phyloP scores from a whole-genome alignment of 2,113 vertebrate species.

The Empidonax traillii region DNA sequence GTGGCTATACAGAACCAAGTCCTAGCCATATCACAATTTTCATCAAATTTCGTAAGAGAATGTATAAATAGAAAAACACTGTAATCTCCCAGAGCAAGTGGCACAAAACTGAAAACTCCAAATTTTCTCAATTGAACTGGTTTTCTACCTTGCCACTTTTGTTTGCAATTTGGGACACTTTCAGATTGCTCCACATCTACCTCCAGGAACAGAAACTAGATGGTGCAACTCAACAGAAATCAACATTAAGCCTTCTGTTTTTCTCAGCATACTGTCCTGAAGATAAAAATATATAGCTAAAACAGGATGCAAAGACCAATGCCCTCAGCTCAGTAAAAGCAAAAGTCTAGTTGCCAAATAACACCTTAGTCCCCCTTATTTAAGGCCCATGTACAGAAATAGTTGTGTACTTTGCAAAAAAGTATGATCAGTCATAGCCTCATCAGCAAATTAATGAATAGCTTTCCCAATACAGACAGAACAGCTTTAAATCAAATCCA shows the following conservation, averaged over 20 bases:
- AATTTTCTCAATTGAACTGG: neutral
- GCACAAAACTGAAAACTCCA: neutral
- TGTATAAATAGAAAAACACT: neutral
- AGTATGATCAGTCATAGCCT: neutral
- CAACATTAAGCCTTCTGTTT: neutral
- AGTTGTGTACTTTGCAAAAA: neutral
- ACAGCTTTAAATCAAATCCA: neutral
- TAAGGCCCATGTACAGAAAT: neutral
- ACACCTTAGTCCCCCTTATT: neutral
- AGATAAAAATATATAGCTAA: neutral
- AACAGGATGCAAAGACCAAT: neutral
- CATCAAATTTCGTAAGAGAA: neutral
- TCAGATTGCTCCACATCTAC: neutral
- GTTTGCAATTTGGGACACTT: neutral
- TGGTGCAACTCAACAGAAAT: neutral
- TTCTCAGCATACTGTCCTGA: neutral
- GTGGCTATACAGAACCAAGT: neutral
- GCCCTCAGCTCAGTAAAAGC: neutral
- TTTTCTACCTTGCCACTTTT: neutral
- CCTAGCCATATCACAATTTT: neutral
- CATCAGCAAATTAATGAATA: neutral
- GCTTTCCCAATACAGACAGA: neutral
- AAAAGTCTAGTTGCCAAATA: neutral
- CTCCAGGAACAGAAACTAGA: neutral
- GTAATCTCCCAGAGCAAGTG: neutral